Conservation (phyloP, 2,888 invertebrate genomes). For the Syritta pipiens region DNA sequence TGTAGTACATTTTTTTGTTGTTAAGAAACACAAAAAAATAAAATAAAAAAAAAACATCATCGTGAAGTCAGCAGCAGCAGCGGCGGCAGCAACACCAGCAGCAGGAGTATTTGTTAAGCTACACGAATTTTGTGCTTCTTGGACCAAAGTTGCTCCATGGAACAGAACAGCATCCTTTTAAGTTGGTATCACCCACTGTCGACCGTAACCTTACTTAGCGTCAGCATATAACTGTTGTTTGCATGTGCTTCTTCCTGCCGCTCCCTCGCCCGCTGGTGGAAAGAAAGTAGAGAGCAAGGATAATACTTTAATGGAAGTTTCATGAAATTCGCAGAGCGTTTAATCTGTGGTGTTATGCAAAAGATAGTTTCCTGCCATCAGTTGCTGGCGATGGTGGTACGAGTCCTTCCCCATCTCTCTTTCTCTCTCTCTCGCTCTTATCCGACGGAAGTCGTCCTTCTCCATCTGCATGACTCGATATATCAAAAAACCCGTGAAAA, state of each 20-base stretch:
- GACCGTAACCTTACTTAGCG: constrained; percentile 55
- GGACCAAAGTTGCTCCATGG: constrained; percentile 48
- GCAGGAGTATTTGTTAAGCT: constrained; percentile 60
- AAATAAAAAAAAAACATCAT: constrained; percentile 25
- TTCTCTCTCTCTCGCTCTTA: not conserved
- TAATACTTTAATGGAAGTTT: constrained; percentile 66
- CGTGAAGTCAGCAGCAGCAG: constrained; percentile 53
- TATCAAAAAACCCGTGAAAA: constrained; percentile 9
- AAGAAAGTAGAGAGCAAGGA: constrained; percentile 16
- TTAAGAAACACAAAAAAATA: not conserved
- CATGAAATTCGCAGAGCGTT: constrained; percentile 57
- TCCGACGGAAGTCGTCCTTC: not conserved
- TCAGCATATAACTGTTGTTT: constrained; percentile 62
- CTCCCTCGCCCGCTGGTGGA: not conserved
- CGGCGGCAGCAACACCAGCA: constrained; percentile 34
- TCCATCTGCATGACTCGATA: constrained; percentile 1
- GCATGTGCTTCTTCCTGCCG: constrained; percentile 39
- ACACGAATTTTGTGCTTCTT: constrained; percentile 52
- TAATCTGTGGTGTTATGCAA: constrained; percentile 61
- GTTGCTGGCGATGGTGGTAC: constrained; percentile 23
- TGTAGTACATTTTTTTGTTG: constrained; percentile 24
- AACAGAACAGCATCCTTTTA: constrained; percentile 21
- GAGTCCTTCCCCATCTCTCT: too few species aligned
- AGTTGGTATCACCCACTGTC: constrained; percentile 37
- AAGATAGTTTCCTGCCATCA: constrained; percentile 40